These are phyloP conservation scores for Forbesichthys papilliferus DNA, from an alignment of 2,113 vertebrate genomes.

Conservation along the genomic window DNA sequence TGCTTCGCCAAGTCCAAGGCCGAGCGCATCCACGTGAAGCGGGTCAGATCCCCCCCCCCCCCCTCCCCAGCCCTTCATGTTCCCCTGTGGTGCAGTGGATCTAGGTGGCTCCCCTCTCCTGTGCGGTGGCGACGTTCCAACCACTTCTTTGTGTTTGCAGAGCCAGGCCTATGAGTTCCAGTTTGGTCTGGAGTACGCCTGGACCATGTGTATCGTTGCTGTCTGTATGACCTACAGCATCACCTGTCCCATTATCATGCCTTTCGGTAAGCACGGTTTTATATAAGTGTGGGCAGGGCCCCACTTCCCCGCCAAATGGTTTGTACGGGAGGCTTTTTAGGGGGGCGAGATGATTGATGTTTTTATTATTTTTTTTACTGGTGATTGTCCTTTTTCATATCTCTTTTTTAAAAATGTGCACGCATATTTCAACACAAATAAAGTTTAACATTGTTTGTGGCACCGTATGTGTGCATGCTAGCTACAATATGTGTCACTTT, in stretches of 20 bases:
- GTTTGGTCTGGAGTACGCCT: conserved; percentile 94
- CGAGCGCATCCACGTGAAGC: conserved; percentile 88
- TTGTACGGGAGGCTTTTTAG: too few species aligned
- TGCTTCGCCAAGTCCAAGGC: conserved; percentile 92
- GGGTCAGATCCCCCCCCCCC: conserved; percentile 72
- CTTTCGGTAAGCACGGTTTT: conserved; percentile 85
- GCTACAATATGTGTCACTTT: too few species aligned
- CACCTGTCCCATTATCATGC: conserved; percentile 91
- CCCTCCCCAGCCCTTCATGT: neutral
- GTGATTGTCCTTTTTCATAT: too few species aligned
- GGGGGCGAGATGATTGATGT: too few species aligned
- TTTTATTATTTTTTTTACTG: too few species aligned
- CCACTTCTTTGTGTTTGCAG: conserved; percentile 62
- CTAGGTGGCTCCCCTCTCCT: neutral
- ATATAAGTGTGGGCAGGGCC: neutral
- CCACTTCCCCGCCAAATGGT: too few species aligned
- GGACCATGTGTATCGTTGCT: conserved; percentile 94
- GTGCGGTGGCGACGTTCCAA: neutral
- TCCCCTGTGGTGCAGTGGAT: neutral
- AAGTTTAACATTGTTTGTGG: too few species aligned
- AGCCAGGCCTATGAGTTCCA: conserved; percentile 94
- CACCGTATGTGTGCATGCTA: neutral
- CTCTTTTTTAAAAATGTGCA: too few species aligned
- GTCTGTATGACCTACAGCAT: conserved; percentile 97
- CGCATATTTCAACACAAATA: too few species aligned